These are phyloP conservation scores for Dicaeum eximium DNA, from an alignment of 2,113 vertebrate genomes.

Conservation along the genomic window DNA sequence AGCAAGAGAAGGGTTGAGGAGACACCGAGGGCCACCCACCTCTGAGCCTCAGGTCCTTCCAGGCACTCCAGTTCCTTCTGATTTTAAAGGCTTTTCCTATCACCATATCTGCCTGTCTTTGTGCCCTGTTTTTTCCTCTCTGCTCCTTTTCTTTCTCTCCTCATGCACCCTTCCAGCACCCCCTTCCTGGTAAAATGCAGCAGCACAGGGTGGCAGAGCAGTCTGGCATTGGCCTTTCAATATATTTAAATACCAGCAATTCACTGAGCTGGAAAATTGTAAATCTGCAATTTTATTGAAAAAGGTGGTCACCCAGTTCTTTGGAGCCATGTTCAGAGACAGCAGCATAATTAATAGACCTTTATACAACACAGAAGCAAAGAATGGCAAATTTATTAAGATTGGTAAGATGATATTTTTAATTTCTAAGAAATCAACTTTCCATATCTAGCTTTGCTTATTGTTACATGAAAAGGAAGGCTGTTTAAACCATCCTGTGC, in stretches of 20 bases:
- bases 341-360: constrained; percentile 47
- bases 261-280: constrained; percentile 68
- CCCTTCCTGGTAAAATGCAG: neutral
- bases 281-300: constrained; percentile 63
- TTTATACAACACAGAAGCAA: neutral
- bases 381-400: constrained; percentile 30
- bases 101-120: neutral
- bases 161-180: neutral
- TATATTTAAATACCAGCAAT: constrained; percentile 55
- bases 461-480: neutral
- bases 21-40: neutral
- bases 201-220: neutral
- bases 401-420: neutral
- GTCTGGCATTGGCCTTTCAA: neutral
- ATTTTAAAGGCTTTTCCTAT: neutral
- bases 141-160: neutral
- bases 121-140: neutral
- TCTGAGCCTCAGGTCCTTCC: neutral
- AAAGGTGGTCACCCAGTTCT: constrained; percentile 41
- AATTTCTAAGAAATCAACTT: neutral
- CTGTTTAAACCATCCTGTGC: neutral
- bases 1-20: neutral
- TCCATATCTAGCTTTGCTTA: neutral
- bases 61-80: neutral
- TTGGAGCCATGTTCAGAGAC: constrained; percentile 33